Evolutionary conservation across 2,888 invertebrate species (phyloP).

Genomic region (Brachyptera risi): DNA sequence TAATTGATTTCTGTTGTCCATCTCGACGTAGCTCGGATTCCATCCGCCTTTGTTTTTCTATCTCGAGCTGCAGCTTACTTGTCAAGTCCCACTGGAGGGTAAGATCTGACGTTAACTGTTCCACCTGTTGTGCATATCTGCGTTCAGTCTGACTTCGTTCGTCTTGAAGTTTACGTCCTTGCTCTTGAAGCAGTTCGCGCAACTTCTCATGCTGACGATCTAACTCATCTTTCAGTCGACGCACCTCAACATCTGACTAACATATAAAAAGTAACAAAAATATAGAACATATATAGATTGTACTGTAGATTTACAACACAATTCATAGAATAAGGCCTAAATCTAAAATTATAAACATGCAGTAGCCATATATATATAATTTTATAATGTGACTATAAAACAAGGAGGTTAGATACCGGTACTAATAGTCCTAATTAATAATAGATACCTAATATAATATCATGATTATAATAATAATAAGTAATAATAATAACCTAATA

Average conservation of each 20-base stretch:
- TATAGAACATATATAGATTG: neutral
- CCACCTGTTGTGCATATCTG: constrained; percentile 59
- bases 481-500: too few species aligned
- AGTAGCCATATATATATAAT: too few species aligned
- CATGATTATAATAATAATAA: too few species aligned
- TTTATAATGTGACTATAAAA: too few species aligned
- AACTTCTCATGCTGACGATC: constrained; percentile 71
- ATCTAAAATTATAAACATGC: too few species aligned
- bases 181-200: constrained; percentile 71
- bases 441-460: too few species aligned
- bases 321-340: too few species aligned
- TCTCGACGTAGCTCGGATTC: constrained; percentile 74
- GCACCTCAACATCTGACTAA: constrained; percentile 69
- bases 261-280: neutral
- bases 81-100: constrained; percentile 77
- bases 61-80: constrained; percentile 68
- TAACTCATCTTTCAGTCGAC: constrained; percentile 70
- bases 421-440: too few species aligned
- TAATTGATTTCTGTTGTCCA: constrained; percentile 65
- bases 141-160: constrained; percentile 40
- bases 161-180: constrained; percentile 45
- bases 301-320: neutral
- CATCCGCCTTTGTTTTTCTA: constrained; percentile 74
- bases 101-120: constrained; percentile 73
- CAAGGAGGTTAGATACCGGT: too few species aligned